These are phyloP conservation scores for Drosophila ogumai DNA, from an alignment of 1,140 invertebrate genomes.

Conservation along the genomic window DNA sequence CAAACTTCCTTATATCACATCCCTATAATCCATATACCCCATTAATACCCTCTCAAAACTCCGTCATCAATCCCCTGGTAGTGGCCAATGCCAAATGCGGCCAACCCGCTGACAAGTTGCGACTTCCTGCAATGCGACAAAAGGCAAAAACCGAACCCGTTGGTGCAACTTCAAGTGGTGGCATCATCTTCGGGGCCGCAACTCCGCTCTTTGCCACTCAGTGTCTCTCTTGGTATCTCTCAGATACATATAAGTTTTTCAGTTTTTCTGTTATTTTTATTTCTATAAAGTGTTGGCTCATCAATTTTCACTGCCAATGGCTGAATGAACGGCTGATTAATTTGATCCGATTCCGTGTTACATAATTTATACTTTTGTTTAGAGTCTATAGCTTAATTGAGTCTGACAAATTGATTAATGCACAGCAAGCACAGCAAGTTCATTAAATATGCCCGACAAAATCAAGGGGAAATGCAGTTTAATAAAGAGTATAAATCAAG, in stretches of 20 bases:
- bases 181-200: constrained; percentile 52
- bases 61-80: constrained; percentile 61
- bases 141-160: constrained; percentile 46
- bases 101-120: constrained; percentile 52
- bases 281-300: constrained; percentile 11
- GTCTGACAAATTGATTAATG: constrained; percentile 53
- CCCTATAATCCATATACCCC: neutral
- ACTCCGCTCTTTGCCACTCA: constrained; percentile 43
- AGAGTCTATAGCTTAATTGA: constrained; percentile 36
- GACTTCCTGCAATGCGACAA: constrained; percentile 65
- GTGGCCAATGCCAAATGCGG: constrained; percentile 53
- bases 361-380: constrained; percentile 47
- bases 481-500: neutral
- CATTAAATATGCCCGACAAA: constrained; percentile 21
- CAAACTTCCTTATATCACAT: neutral
- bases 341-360: constrained; percentile 38
- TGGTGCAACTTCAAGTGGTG: constrained; percentile 46
- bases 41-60: neutral
- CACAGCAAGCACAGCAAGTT: constrained; percentile 7
- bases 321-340: constrained; percentile 48
- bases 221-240: constrained; percentile 24
- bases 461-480: constrained; percentile 17
- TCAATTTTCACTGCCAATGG: constrained; percentile 32
- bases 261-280: constrained; percentile 50
- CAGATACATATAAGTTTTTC: constrained; percentile 15